Evolutionary conservation across 1,140 invertebrate species (phyloP).

Genomic region (Bursaphelenchus mucronatus): DNA sequence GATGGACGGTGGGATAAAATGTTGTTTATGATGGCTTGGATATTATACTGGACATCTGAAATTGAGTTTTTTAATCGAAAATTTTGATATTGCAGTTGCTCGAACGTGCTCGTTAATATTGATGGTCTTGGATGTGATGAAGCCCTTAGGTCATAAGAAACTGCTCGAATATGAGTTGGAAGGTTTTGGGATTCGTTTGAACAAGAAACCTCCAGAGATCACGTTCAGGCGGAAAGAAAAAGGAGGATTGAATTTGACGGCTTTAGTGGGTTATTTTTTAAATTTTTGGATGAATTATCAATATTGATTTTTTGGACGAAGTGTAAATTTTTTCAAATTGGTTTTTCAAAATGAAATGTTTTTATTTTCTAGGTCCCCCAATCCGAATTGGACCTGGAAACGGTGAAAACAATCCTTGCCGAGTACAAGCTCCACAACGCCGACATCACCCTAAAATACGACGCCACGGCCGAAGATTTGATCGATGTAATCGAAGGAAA

Average conservation of each 20-base stretch:
- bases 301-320: no score
- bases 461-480: constrained; percentile 92
- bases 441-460: constrained; percentile 85
- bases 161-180: constrained; percentile 96
- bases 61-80: no score
- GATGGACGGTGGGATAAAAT: constrained; percentile 2
- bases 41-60: no score
- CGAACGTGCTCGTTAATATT: constrained; percentile 95
- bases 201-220: constrained; percentile 91
- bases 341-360: not conserved
- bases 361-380: constrained; percentile 71
- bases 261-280: constrained; percentile 67
- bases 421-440: constrained; percentile 99
- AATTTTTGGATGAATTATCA: not conserved
- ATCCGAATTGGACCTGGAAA: constrained; percentile 87
- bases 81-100: constrained; percentile 77
- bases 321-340: not conserved
- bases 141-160: constrained; percentile 90
- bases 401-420: constrained; percentile 88
- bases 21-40: no score
- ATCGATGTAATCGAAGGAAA: constrained; percentile 99
- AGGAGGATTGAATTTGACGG: constrained; percentile 86
- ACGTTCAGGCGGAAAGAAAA: constrained; percentile 94
- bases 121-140: constrained; percentile 94
- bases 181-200: constrained; percentile 80